Base-by-base conservation (phyloP, 2,888 invertebrate species). In the Neoaliturus tenellus region DNA sequence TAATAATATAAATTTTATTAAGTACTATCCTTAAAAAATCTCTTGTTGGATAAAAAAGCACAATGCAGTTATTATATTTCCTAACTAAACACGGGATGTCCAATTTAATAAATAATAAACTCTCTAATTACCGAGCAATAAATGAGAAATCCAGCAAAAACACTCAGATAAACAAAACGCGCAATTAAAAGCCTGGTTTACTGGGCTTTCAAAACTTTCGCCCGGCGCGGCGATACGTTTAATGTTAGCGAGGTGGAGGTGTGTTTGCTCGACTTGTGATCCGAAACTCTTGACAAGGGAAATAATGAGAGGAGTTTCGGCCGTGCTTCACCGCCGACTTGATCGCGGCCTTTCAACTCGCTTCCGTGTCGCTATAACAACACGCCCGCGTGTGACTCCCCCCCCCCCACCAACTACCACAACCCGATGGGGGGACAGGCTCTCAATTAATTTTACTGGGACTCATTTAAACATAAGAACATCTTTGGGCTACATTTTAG, bases 211-310 rank as follows among this genome's bases (percentile, higher is more conserved):
- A 28, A 28, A 62, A 62, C 28, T 62, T 62, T 62, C 28, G 31
- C 17, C 62, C 62, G 31, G 51, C n/a, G 4, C 51, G 51, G n/a
- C 23, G 55, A 23, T 55, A 55, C 62, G 12, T 62, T 28, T 62
- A 62, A 62, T 31, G n/a, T n/a, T n/a, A 62, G 31, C 62, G 62
- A 23, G 62, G 14, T 1, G 62, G 28, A 62, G 58, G 6, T 28
- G 17, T 62, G 62, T 62, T 62, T 62, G 31, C 62, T 62, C 62
- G 62, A 62, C 62, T 62, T 62, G 62, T 62, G 62, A 62, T 62
- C 62, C 62, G 14, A 62, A 62, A 62, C 62, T 62, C 62, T 62
- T 20, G 62, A 62, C 62, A 62, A 62, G 62, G 31, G 62, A 62
- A 62, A 62, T 62, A 62, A 62, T 62, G 62, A 62, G 62, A 28